phyloP scores from a whole-genome alignment of 2,113 vertebrate genomes.

The Pachypanchax playfairii region DNA sequence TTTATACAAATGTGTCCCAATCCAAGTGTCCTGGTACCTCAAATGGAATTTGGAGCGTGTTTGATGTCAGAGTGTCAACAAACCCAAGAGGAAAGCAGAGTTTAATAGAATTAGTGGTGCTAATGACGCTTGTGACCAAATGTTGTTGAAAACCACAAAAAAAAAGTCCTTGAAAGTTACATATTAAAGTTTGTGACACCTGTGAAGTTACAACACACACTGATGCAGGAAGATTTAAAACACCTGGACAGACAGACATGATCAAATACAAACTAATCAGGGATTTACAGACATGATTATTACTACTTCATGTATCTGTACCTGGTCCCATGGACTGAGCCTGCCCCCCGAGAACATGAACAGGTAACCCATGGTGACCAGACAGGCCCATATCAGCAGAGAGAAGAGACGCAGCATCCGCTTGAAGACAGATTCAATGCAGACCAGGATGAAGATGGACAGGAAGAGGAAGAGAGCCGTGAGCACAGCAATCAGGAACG shows the following conservation, averaged over 20 bases:
- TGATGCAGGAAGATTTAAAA: no score
- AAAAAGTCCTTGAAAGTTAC: background rate
- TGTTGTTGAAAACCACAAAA: background rate
- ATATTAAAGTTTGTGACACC: no score
- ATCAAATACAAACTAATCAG: no score
- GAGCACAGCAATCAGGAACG: conserved; percentile 95
- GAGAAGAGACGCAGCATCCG: conserved; percentile 94
- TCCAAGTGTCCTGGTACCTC: background rate
- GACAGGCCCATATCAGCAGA: conserved; percentile 92
- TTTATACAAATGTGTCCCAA: background rate
- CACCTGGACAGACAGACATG: no score
- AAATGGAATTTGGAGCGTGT: background rate
- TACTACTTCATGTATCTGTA: conserved; percentile 75
- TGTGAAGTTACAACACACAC: no score
- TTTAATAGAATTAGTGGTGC: background rate
- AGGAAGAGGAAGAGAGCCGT: conserved; percentile 96
- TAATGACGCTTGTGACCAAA: background rate
- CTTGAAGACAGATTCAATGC: conserved; percentile 94
- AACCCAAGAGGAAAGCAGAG: background rate
- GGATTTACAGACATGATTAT: no score
- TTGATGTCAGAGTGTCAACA: background rate
- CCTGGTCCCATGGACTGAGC: conserved; percentile 98
- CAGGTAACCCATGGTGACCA: conserved; percentile 97
- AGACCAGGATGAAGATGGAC: conserved; percentile 95
- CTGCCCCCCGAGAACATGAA: conserved; percentile 97